Percentiles rank a stretch among this genome's conserved stretches.
These are phyloP conservation scores for Agrenia bidenticulata DNA, from an alignment of 2,888 invertebrate genomes.

Conservation along the genomic window DNA sequence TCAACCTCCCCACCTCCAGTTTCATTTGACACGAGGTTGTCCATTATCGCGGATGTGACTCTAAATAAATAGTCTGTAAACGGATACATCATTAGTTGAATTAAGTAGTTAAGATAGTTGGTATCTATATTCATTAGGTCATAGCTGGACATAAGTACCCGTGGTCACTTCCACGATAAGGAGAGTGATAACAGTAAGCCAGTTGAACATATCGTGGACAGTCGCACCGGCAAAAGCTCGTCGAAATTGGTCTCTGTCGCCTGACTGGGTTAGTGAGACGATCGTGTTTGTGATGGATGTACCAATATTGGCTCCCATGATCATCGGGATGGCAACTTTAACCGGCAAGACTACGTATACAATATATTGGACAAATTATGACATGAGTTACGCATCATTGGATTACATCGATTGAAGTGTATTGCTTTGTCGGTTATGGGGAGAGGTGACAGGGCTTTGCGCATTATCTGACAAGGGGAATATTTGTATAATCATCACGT, in stretches of 20 bases:
- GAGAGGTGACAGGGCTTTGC: no score
- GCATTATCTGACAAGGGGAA: no score
- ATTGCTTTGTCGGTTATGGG: no score
- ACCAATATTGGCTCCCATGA: conserved; percentile 61
- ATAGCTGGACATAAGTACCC: conserved; percentile 39
- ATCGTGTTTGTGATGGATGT: conserved; percentile 62
- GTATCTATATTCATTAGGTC: no score
- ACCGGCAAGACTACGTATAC: conserved; percentile 55
- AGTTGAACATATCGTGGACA: conserved; percentile 63
- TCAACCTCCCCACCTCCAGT: conserved; percentile 54
- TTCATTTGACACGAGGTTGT: conserved; percentile 48
- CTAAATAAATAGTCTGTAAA: conserved; percentile 55
- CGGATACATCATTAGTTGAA: conserved; percentile 8
- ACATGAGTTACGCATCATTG: background rate
- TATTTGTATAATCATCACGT: no score
- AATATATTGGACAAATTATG: no score
- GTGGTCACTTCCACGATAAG: conserved; percentile 60
- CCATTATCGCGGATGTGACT: conserved; percentile 55
- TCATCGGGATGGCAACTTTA: conserved; percentile 59
- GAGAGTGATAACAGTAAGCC: conserved; percentile 60
- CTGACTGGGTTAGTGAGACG: conserved; percentile 58
- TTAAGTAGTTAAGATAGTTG: background rate
- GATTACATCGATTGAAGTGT: no score
- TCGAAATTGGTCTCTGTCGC: conserved; percentile 58
- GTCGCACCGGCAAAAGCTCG: conserved; percentile 62